Percentiles rank a stretch among this genome's conserved stretches.
phyloP scores from a whole-genome alignment of 2,113 vertebrate genomes.

The Notothenia coriiceps region DNA sequence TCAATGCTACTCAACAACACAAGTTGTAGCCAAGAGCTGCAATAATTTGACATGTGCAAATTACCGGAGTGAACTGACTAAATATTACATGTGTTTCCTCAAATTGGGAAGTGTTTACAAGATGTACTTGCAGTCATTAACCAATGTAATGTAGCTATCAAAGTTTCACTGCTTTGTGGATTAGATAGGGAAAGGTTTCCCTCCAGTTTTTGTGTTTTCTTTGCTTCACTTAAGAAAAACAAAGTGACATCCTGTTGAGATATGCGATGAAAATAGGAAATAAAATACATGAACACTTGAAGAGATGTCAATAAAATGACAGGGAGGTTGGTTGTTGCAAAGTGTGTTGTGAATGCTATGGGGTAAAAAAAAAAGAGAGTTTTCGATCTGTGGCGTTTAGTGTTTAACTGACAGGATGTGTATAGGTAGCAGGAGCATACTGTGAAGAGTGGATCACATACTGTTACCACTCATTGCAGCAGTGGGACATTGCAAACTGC shows the following conservation, averaged over 20 bases:
- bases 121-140: slow-evolving; percentile 37
- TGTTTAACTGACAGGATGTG: slow-evolving; percentile 48
- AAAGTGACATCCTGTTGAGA: not conserved
- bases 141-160: slow-evolving; percentile 29
- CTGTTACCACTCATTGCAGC: slow-evolving; percentile 56
- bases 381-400: slow-evolving; percentile 33
- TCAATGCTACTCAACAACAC: slow-evolving; percentile 26
- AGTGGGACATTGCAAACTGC: slow-evolving; percentile 46
- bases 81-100: slow-evolving; percentile 8
- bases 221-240: not conserved
- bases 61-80: slow-evolving; percentile 11
- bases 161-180: slow-evolving; percentile 7
- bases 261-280: slow-evolving; percentile 14
- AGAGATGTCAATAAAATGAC: slow-evolving; percentile 16
- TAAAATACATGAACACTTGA: not conserved
- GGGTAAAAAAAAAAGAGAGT: slow-evolving; percentile 22
- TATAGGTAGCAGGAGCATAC: slow-evolving; percentile 31
- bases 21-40: slow-evolving; percentile 13
- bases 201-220: not conserved
- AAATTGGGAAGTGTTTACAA: not conserved
- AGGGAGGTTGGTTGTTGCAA: not conserved
- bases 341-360: slow-evolving; percentile 3
- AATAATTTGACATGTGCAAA: slow-evolving; percentile 17
- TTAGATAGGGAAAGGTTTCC: slow-evolving; percentile 2
- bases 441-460: slow-evolving; percentile 53